Conservation (phyloP, 2,888 invertebrate species). For the Arge pagana region DNA sequence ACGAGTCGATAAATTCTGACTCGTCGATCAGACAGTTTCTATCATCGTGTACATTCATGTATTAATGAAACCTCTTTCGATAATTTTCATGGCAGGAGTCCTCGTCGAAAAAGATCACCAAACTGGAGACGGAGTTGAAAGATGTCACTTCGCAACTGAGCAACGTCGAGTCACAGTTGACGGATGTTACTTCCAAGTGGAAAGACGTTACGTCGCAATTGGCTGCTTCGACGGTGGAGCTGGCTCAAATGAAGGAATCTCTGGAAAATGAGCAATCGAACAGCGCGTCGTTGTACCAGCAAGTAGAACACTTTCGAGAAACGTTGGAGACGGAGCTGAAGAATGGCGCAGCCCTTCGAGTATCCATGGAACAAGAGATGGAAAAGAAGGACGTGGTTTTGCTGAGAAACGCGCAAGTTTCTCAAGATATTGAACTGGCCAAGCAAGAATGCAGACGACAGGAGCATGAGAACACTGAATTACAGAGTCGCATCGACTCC, state of each 20-base stretch:
- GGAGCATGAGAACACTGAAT: conserved; percentile 67
- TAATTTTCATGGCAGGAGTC: conserved; percentile 41
- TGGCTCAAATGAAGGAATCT: conserved; percentile 39
- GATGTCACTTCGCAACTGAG: too few species aligned
- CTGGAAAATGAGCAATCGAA: conserved; percentile 47
- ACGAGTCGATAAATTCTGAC: too few species aligned
- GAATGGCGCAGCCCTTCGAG: conserved; percentile 39
- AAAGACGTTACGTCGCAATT: conserved; percentile 40
- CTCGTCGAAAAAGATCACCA: conserved; percentile 44
- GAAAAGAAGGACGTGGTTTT: conserved; percentile 77
- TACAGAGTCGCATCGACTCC: conserved; percentile 63
- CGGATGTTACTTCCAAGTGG: too few species aligned
- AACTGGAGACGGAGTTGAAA: conserved; percentile 43
- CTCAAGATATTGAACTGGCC: conserved; percentile 77
- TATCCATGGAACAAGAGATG: conserved; percentile 62
- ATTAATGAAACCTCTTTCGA: too few species aligned
- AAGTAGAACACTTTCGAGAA: conserved; percentile 46
- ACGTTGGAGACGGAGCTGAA: conserved; percentile 47
- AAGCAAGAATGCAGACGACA: conserved; percentile 75
- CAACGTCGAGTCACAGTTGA: too few species aligned
- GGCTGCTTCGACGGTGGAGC: conserved; percentile 38
- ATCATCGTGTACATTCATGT: too few species aligned
- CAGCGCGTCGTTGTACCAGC: conserved; percentile 46
- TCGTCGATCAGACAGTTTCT: too few species aligned
- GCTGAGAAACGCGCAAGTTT: conserved; percentile 79